Conservation (phyloP, 2,888 invertebrate genomes). For the Caenorhabditis afra region DNA sequence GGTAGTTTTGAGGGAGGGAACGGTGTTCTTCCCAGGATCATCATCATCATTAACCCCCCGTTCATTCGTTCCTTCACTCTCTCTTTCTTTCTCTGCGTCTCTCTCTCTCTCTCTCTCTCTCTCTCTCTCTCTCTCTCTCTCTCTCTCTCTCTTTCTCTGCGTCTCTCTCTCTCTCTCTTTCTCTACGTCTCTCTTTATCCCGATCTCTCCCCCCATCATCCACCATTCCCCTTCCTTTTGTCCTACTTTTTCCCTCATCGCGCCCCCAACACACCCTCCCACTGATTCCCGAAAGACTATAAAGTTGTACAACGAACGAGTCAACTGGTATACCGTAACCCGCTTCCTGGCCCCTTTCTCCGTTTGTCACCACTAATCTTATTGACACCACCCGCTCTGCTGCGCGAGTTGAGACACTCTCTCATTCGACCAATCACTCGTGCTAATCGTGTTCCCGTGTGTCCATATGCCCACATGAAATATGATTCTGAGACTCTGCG, state of each 20-base stretch:
- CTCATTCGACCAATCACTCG: conserved; percentile 34
- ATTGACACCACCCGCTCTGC: too few species aligned
- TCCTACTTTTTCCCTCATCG: conserved; percentile 9
- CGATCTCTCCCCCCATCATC: conserved; percentile 24
- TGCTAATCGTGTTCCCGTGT: conserved; percentile 36
- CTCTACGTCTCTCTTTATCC: conserved; percentile 7
- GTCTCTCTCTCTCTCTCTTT: background rate
- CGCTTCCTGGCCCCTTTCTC: too few species aligned
- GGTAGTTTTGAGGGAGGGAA: too few species aligned
- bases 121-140: conserved; percentile 8
- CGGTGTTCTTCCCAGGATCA: too few species aligned
- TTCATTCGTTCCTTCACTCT: background rate
- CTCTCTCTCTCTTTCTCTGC: conserved; percentile 4
- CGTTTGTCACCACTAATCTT: conserved; percentile 2
- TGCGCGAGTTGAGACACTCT: too few species aligned
- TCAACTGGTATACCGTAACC: too few species aligned
- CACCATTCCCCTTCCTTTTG: conserved; percentile 4
- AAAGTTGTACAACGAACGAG: too few species aligned
- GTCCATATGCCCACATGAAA: conserved; percentile 46
- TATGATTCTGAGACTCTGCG: conserved; percentile 21
- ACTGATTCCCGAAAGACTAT: too few species aligned
- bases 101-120: conserved; percentile 1
- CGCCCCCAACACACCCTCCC: too few species aligned
- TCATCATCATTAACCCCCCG: background rate
- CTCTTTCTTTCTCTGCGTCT: background rate